Conservation (phyloP, 2,888 invertebrate species). For the Drosophila rellima region DNA sequence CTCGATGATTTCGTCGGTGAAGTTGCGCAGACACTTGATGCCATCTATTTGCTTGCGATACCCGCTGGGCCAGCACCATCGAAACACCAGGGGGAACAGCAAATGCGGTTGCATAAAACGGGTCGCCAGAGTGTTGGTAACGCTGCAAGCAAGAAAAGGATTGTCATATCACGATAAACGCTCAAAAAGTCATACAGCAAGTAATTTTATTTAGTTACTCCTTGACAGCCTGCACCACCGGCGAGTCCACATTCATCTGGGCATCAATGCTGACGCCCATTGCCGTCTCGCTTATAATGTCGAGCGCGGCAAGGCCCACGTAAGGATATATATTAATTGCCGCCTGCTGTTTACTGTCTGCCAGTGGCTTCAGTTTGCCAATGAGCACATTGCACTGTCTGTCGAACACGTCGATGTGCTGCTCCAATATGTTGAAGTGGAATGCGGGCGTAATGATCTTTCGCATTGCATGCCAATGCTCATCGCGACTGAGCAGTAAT, state of each 20-base stretch:
- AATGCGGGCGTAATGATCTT: conserved; percentile 92
- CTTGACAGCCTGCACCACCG: conserved; percentile 90
- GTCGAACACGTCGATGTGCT: conserved; percentile 90
- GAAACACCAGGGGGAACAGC: conserved; percentile 63
- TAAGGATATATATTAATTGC: conserved; percentile 88
- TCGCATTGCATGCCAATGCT: conserved; percentile 89
- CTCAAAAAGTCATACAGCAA: not conserved
- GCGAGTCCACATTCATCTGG: conserved; percentile 88
- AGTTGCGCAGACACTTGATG: conserved; percentile 86
- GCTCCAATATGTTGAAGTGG: conserved; percentile 91
- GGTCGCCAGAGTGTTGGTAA: conserved; percentile 73
- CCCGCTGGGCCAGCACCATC: conserved; percentile 56
- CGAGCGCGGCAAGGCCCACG: conserved; percentile 88
- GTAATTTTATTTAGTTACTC: conserved; percentile 86
- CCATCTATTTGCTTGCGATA: conserved; percentile 84
- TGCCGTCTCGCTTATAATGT: conserved; percentile 90
- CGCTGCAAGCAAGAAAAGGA: conserved; percentile 49
- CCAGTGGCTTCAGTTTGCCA: conserved; percentile 86
- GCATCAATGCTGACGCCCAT: conserved; percentile 92
- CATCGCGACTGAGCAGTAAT: conserved; percentile 78
- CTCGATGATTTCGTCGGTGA: conserved; percentile 87
- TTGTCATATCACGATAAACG: not conserved
- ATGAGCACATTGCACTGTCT: conserved; percentile 88
- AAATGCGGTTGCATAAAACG: conserved; percentile 76
- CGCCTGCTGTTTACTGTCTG: conserved; percentile 69